phyloP scores from a whole-genome alignment of 2,113 vertebrate genomes.

The Brachypteracias leptosomus region DNA sequence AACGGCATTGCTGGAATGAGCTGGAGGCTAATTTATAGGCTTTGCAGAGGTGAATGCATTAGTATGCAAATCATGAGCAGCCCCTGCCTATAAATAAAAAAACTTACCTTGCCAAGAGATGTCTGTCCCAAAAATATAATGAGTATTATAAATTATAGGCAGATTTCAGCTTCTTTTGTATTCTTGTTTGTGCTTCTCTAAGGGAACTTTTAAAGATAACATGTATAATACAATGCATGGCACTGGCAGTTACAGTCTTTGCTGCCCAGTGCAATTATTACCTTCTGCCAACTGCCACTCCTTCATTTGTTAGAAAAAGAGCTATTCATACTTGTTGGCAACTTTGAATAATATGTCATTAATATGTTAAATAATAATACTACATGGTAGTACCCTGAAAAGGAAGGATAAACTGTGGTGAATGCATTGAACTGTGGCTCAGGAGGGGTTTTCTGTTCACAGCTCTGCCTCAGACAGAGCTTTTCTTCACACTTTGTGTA shows the following conservation, averaged over 20 bases:
- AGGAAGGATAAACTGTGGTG: background rate
- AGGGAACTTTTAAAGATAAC: background rate
- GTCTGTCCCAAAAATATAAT: conserved; percentile 22
- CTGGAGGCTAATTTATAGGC: conserved; percentile 45
- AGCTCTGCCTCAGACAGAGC: background rate
- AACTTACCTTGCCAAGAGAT: conserved; percentile 31
- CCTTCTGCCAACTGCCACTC: background rate
- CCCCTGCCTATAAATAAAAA: conserved; percentile 52
- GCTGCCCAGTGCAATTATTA: background rate
- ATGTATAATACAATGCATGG: background rate
- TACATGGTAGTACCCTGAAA: background rate
- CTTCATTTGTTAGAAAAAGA: conserved; percentile 11
- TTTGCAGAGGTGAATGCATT: conserved; percentile 52
- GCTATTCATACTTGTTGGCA: background rate
- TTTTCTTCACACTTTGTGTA: background rate
- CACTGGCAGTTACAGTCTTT: background rate
- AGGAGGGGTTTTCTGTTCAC: background rate
- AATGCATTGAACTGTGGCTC: background rate
- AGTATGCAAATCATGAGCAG: conserved; percentile 30
- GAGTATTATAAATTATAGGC: conserved; percentile 32
- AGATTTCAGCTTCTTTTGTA: conserved; percentile 11
- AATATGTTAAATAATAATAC: too few relatives aligned
- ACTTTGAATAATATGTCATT: background rate
- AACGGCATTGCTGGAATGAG: conserved; percentile 27
- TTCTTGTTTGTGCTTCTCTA: background rate